Base-by-base conservation (phyloP, 92 coral and sea anemone genomes). In the Phenganax marumi region DNA sequence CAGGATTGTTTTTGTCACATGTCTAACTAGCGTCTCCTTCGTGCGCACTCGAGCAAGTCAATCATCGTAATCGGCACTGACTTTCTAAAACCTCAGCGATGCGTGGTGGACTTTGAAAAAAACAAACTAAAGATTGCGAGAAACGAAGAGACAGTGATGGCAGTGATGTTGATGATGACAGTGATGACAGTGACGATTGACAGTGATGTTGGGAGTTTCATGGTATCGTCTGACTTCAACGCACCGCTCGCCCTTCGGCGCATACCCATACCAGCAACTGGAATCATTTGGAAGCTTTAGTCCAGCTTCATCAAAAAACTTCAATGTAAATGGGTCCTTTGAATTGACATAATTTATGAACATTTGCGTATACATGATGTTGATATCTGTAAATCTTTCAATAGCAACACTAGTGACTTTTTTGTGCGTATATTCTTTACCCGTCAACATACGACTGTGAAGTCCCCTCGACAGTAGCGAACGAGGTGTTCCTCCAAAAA, bases 221-320 rank as follows among this genome's bases (percentile, higher is more conserved):
- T 68, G 84, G 22, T 84, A 62, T 10, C 52, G 84, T 16, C 12
- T 12, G 23, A 77, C 68, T 49, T 85, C 56, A 14, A 85, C 84
- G 24, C 84, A 65, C 24, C 69, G 8, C 66, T 75, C 84, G 46
- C 73, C 70, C 22, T 54, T 84, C 7, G 84, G 74, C 14, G 84
- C 55, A 8, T 51, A 48, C 9, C 86, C 83, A 25, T 84, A 73
- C 14, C 33, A 55, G 18, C 60, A 60, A 26, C 49, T 72, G 73
- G 53, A 24, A 21, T 61, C 63, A 23, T 16, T 52, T 7, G 49
- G 51, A 43, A 75, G 50, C 58, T 77, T 68, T 19, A 77, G 17
- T 13, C 88, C 88, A 13, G 84, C 51, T 77, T 85, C 84, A 6
- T 85, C 77, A 52, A 85, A 85, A 66, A 64, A 84, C 50, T 58